Evolutionary conservation across 2,888 invertebrate genomes (phyloP).

Genomic region (Helleia helle): DNA sequence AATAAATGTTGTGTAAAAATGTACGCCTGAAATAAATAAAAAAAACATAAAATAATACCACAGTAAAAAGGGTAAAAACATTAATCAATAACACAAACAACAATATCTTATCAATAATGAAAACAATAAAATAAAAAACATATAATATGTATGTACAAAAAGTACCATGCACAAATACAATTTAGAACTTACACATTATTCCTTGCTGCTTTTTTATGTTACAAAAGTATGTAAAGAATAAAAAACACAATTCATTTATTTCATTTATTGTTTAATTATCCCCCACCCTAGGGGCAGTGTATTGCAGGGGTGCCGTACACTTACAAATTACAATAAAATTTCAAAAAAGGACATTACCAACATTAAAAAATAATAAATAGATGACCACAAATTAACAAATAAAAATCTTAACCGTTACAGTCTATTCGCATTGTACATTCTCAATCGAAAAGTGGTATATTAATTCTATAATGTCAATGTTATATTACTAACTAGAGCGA

Average conservation of each 20-base stretch:
- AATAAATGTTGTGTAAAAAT: slow-evolving; percentile 5
- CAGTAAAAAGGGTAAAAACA: slow-evolving; percentile 16
- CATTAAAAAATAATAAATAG: slow-evolving; percentile 43
- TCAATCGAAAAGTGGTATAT: slow-evolving; percentile 56
- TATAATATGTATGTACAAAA: slow-evolving; percentile 3
- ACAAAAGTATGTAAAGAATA: slow-evolving; percentile 17
- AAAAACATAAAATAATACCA: slow-evolving; percentile 13
- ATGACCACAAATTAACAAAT: slow-evolving; percentile 25
- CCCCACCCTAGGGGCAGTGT: slow-evolving; percentile 48
- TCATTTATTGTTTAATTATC: slow-evolving; percentile 65
- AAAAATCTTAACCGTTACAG: slow-evolving; percentile 42
- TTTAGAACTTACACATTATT: slow-evolving; percentile 41
- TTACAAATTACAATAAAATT: slow-evolving; percentile 61
- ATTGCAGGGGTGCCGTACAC: slow-evolving; percentile 55
- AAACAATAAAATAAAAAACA: slow-evolving; percentile 15
- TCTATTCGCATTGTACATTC: slow-evolving; percentile 68
- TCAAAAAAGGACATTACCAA: slow-evolving; percentile 60
- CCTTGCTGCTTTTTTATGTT: slow-evolving; percentile 40
- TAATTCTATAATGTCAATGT: slow-evolving; percentile 31
- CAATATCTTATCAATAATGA: slow-evolving; percentile 15
- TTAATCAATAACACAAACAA: slow-evolving; percentile 17
- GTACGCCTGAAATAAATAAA: slow-evolving; percentile 7
- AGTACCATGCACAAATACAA: slow-evolving; percentile 20
- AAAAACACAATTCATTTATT: slow-evolving; percentile 33
- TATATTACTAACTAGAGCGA: slow-evolving; percentile 57